Evolutionary conservation across 92 coral and sea anemone species (phyloP), one percentile per base, ranked within the genome.

Genomic region (Actinernus sp.): DNA sequence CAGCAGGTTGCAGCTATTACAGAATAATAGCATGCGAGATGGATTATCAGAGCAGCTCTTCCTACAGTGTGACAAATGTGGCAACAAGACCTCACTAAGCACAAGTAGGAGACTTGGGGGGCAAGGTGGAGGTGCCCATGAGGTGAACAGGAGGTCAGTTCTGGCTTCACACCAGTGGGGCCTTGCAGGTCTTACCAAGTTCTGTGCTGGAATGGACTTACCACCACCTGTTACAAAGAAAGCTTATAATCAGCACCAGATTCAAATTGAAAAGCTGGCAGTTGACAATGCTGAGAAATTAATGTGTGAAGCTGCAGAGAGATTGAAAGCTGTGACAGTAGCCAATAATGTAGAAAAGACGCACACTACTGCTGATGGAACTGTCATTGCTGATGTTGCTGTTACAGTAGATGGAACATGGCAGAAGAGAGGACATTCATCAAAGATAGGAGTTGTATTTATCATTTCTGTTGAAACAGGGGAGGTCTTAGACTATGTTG

Each of bases 381-480:
- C 36, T 19, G n/a, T 27, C 39, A 64, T 60, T 34, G 65, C 76
- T 21, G 55, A 47, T 16, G 84, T 60, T 32, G 51, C 84, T 11
- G 79, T 83, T 0, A 57, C 84, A 19, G 73, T 75, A 9, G 84
- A 83, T 59, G 89, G 89, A n/a, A 83, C 89, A 1, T 74, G 89
- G 83, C 89, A 83, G 49, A 75, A 83, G 41, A 66, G 89, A 46
- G 79, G 89, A 28, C 89, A 83, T 38, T 83, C 89, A 5, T 76
- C 84, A 5, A 75, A 83, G 46, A 31, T 74, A 49, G 84, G 90
- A 67, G 90, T 83, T 14, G 82, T 68, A 3, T 61, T 83, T 75
- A 79, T 63, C 3, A 68, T 83, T 25, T 83, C 80, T 11, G 80
- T 76, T 23, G 51, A 58, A 55, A 55, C 85, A 29, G 85, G 85